Evolutionary conservation across 2,888 invertebrate genomes (phyloP).

Genomic region (Encarsia formosa): DNA sequence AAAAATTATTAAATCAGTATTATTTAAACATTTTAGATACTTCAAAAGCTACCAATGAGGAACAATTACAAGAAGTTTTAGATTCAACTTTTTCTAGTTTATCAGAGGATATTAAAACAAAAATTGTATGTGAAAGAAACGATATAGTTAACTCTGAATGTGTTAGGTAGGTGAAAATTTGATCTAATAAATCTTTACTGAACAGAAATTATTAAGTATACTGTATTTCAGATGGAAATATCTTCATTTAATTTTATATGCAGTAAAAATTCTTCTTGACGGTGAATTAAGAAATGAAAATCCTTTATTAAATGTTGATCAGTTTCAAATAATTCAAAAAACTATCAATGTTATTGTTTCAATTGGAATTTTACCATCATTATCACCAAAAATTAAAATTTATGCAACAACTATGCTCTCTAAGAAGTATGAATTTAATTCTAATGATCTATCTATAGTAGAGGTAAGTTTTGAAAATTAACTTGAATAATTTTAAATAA

Average conservation of each 20-base stretch:
- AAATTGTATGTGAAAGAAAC: conserved; percentile 44
- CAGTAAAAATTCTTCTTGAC: conserved; percentile 32
- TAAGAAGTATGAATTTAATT: conserved; percentile 44
- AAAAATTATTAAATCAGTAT: not conserved
- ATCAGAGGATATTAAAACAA: conserved; percentile 49
- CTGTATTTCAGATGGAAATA: conserved; percentile 35
- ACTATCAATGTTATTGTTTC: conserved; percentile 62
- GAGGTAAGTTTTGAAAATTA: conserved; percentile 48
- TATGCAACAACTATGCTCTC: conserved; percentile 52
- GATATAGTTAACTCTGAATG: conserved; percentile 38
- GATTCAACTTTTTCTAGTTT: conserved; percentile 43
- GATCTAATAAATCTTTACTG: not conserved
- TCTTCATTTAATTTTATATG: conserved; percentile 30
- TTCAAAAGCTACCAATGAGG: conserved; percentile 31
- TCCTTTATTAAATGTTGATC: conserved; percentile 60
- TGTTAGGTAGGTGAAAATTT: conserved; percentile 12
- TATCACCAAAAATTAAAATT: conserved; percentile 65
- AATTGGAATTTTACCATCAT: conserved; percentile 64
- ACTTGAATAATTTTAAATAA: not conserved
- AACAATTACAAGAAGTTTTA: conserved; percentile 37
- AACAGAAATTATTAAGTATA: not conserved
- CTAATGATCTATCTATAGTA: conserved; percentile 46
- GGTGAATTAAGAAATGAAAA: conserved; percentile 28
- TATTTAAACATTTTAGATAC: conserved; percentile 24
- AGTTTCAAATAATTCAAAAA: conserved; percentile 62